Conservation (phyloP, 2,797 vertebrate genomes). For the Poeciliopsis infans region DNA sequence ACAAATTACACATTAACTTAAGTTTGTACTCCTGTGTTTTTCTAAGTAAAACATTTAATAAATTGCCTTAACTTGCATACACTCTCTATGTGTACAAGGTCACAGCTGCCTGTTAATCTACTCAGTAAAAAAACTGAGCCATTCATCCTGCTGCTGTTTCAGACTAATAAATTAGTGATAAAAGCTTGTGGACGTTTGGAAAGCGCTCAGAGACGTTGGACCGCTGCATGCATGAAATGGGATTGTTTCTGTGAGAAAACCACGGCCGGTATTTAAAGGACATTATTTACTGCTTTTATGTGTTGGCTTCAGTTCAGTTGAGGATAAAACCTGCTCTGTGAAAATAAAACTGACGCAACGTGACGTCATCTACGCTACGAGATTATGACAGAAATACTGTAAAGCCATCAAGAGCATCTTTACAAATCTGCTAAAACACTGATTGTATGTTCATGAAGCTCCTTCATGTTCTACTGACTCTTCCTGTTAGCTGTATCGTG, state of each 20-base stretch:
- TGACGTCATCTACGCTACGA: no score
- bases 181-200: neutral
- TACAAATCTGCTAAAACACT: no score
- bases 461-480: no score
- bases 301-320: neutral
- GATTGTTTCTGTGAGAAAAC: neutral
- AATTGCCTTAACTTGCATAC: neutral
- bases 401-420: no score
- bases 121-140: neutral
- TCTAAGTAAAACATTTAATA: neutral
- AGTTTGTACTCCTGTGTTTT: neutral
- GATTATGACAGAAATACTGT: no score
- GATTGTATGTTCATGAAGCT: no score
- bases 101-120: neutral
- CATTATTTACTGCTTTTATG: neutral
- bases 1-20: neutral
- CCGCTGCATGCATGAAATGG: neutral
- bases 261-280: neutral
- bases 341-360: no score
- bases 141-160: neutral
- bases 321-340: neutral
- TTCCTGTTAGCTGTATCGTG: no score
- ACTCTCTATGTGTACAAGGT: neutral
- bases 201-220: neutral
- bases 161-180: neutral